Percentiles rank a stretch among this genome's conserved stretches.
Conservation (phyloP, 2,888 invertebrate species). For the Ceriagrion tenellum region DNA sequence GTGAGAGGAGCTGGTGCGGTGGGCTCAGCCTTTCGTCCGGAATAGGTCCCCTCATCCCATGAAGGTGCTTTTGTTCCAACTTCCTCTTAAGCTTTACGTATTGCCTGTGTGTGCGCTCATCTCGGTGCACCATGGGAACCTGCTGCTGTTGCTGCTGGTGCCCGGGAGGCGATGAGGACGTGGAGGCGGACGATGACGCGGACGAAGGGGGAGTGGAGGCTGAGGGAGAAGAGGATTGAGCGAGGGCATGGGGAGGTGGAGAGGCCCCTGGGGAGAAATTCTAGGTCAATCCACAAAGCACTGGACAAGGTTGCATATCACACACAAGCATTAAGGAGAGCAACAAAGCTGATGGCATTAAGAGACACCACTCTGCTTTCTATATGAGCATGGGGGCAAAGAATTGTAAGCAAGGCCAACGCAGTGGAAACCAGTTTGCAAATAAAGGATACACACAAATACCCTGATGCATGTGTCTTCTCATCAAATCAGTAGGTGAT, state of each 20-base stretch:
- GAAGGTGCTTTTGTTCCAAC: slow-evolving; percentile 83
- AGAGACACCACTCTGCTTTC: not conserved
- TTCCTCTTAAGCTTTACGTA: slow-evolving; percentile 88
- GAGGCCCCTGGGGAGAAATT: slow-evolving; percentile 41
- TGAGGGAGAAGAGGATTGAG: slow-evolving; percentile 81
- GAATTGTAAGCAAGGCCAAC: not conserved
- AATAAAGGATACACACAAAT: too few relatives aligned
- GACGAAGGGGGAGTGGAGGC: slow-evolving; percentile 79
- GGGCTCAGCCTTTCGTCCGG: slow-evolving; percentile 54
- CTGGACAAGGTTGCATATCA: not conserved
- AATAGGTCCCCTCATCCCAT: slow-evolving; percentile 49
- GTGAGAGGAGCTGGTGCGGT: slow-evolving; percentile 37
- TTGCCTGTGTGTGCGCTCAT: slow-evolving; percentile 89
- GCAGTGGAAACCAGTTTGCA: too few relatives aligned
- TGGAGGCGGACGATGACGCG: slow-evolving; percentile 76
- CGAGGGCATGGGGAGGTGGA: slow-evolving; percentile 71
- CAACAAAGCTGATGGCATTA: not conserved
- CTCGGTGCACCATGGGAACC: slow-evolving; percentile 80
- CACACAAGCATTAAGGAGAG: not conserved
- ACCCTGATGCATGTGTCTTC: too few relatives aligned
- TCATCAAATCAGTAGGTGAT: too few relatives aligned
- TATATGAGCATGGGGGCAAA: not conserved
- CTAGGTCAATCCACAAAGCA: not conserved
- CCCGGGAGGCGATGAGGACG: slow-evolving; percentile 56
- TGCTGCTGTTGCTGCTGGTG: slow-evolving; percentile 65